A percentile compares a stretch with the other conserved stretches of the same genome.
phyloP scores from a whole-genome alignment of 1,140 invertebrate genomes.

The Acromyrmex charruanus region DNA sequence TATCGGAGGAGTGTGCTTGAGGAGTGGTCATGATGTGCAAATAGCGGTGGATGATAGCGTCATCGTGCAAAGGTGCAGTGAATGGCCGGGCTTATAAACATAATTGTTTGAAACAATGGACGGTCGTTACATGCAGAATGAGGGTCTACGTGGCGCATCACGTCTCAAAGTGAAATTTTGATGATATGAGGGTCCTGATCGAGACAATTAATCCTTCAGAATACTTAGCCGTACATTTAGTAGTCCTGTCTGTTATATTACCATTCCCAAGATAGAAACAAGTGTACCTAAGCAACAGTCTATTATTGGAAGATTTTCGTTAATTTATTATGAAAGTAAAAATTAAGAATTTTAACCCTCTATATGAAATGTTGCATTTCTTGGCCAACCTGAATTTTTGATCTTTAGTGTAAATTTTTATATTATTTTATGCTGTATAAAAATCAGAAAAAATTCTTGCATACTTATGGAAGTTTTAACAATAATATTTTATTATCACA shows the following conservation, averaged over 20 bases:
- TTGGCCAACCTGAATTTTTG: too few species aligned
- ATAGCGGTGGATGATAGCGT: not conserved
- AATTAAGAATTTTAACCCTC: not conserved
- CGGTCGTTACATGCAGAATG: conserved; percentile 1
- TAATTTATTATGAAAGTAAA: conserved; percentile 3
- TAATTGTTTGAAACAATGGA: conserved; percentile 23
- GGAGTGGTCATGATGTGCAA: not conserved
- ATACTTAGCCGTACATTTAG: not conserved
- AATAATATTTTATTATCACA: too few species aligned
- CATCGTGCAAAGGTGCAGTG: not conserved
- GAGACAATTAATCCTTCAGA: conserved; percentile 1
- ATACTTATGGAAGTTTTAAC: too few species aligned
- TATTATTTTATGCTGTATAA: too few species aligned
- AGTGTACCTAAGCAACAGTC: not conserved
- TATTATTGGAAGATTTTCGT: not conserved
- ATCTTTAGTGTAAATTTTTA: too few species aligned
- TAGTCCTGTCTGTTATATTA: not conserved
- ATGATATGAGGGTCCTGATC: conserved; percentile 8
- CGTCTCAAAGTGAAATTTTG: conserved; percentile 27
- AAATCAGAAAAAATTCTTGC: too few species aligned
- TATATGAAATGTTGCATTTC: not conserved
- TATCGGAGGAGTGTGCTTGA: conserved; percentile 13
- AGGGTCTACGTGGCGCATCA: not conserved
- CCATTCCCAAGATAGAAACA: not conserved
- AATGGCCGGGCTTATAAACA: not conserved